phyloP scores from a whole-genome alignment of 2,113 vertebrate genomes.

The Periophthalmodon schlosseri region DNA sequence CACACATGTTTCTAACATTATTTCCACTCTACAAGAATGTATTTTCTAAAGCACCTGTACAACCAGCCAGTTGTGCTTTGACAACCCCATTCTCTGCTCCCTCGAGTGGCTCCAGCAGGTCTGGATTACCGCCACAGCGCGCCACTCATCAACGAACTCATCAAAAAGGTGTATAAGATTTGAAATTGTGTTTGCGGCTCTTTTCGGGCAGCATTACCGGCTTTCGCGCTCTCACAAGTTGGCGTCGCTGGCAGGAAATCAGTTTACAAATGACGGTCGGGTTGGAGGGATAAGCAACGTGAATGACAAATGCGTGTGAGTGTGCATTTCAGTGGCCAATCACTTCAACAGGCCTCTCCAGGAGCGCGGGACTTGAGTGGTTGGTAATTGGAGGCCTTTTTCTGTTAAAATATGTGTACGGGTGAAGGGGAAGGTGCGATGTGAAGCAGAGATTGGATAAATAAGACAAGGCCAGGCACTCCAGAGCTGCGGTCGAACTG shows the following conservation, averaged over 20 bases:
- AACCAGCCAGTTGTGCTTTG: conserved; percentile 32
- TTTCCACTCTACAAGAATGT: conserved; percentile 22
- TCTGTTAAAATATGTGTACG: conserved; percentile 60
- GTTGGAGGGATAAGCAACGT: conserved; percentile 63
- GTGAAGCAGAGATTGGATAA: conserved; percentile 46
- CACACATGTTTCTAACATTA: background rate
- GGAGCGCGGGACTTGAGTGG: conserved; percentile 61
- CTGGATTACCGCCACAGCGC: conserved; percentile 59
- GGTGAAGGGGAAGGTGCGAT: conserved; percentile 55
- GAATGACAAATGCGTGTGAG: conserved; percentile 67
- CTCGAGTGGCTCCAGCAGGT: conserved; percentile 59
- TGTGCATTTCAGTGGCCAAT: conserved; percentile 76
- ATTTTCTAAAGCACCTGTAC: conserved; percentile 46
- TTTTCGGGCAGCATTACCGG: conserved; percentile 35
- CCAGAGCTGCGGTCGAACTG: conserved; percentile 19
- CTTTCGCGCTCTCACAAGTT: conserved; percentile 69
- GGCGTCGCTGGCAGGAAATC: conserved; percentile 65
- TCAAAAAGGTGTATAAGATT: conserved; percentile 72
- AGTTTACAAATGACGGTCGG: conserved; percentile 73
- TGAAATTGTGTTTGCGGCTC: conserved; percentile 54
- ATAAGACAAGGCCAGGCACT: conserved; percentile 52
- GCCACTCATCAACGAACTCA: conserved; percentile 57
- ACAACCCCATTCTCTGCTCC: conserved; percentile 54
- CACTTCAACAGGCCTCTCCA: conserved; percentile 77
- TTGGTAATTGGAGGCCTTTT: conserved; percentile 69